These are phyloP conservation scores for Dinomys branickii DNA, from an alignment of 2,113 vertebrate species.

Conservation along the genomic window DNA sequence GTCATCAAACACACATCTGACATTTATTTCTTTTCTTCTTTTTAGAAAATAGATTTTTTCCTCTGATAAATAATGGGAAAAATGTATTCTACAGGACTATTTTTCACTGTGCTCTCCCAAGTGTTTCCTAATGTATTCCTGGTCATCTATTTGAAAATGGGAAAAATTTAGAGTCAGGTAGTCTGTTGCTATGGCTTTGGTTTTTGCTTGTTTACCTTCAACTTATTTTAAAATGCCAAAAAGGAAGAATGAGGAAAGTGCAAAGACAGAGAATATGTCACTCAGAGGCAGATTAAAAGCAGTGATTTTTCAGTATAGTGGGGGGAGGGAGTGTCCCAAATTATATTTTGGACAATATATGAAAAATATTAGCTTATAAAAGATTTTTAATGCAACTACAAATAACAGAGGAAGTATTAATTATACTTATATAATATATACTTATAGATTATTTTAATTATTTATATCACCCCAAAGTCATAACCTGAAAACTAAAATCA, in stretches of 20 bases:
- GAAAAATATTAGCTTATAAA: background rate
- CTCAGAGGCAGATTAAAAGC: background rate
- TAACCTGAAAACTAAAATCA: slow-evolving; percentile 20
- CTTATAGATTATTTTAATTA: too few relatives aligned
- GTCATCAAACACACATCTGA: slow-evolving; percentile 50
- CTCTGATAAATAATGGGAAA: background rate
- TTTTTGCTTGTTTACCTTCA: slow-evolving; percentile 47
- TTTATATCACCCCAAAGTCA: background rate
- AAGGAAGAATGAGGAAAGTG: slow-evolving; percentile 34
- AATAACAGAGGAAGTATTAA: background rate
- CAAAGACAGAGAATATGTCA: background rate
- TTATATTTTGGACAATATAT: background rate
- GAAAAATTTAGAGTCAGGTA: background rate
- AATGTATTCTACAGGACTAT: slow-evolving; percentile 6
- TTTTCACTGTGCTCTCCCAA: slow-evolving; percentile 37
- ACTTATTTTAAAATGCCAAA: slow-evolving; percentile 21
- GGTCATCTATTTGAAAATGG: background rate
- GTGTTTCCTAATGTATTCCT: slow-evolving; percentile 12
- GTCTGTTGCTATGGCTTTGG: background rate
- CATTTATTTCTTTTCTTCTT: slow-evolving; percentile 75
- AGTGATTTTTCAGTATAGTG: background rate
- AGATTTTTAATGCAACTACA: background rate
- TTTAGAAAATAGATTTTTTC: slow-evolving; percentile 60
- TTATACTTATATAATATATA: background rate
- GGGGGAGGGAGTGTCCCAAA: background rate